These are phyloP conservation scores for Exephanes ischioxanthus DNA, from an alignment of 2,888 invertebrate genomes.

Conservation along the genomic window DNA sequence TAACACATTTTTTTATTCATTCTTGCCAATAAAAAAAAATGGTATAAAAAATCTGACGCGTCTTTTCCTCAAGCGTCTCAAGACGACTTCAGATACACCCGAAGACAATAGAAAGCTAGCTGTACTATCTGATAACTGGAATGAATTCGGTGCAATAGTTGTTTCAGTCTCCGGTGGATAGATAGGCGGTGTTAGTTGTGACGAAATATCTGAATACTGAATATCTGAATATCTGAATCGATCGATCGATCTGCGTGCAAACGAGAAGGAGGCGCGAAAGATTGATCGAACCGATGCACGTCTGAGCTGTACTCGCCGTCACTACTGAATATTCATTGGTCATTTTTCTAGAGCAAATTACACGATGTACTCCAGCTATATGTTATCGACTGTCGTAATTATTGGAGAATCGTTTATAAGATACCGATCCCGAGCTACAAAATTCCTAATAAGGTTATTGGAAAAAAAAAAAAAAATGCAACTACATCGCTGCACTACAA, in stretches of 20 bases:
- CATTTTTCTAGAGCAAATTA: not conserved
- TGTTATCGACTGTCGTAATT: not conserved
- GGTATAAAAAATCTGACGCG: not conserved
- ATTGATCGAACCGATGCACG: not conserved
- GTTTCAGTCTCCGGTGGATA: conserved; percentile 41
- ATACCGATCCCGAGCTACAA: not conserved
- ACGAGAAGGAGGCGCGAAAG: not conserved
- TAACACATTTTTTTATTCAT: too few species aligned
- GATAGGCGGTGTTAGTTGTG: conserved; percentile 18
- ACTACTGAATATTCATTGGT: not conserved
- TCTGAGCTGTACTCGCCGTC: not conserved
- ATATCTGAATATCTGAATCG: too few species aligned
- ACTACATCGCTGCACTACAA: not conserved
- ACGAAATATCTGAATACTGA: conserved; percentile 14
- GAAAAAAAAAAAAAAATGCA: not conserved
- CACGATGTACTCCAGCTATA: not conserved
- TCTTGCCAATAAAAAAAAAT: too few species aligned
- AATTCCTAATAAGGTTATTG: conserved; percentile 1
- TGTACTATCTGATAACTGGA: conserved; percentile 44
- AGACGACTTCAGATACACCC: not conserved
- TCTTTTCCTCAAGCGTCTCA: not conserved
- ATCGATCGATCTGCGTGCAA: not conserved
- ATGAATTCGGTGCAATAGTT: conserved; percentile 28
- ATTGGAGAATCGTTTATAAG: not conserved
- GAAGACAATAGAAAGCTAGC: conserved; percentile 10